Evolutionary conservation across 1,140 invertebrate species (phyloP).

Genomic region (Catajapyx aquilonaris): DNA sequence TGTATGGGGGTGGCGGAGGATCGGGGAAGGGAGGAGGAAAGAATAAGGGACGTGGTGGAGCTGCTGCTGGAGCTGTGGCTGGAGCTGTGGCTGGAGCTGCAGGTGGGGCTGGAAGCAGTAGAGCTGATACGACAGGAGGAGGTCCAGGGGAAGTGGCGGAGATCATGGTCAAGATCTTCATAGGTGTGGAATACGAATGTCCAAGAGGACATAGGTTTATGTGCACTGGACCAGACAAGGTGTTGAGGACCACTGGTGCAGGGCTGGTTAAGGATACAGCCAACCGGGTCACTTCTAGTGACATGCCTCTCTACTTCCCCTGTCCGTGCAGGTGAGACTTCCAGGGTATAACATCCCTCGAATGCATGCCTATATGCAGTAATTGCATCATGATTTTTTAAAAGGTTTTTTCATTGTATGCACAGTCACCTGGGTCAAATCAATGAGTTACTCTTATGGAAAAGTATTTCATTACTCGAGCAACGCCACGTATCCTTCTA

Average conservation of each 20-base stretch:
- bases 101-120: too few species aligned
- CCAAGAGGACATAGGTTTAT: slow-evolving; percentile 87
- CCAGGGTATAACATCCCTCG: background rate
- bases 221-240: slow-evolving; percentile 67
- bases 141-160: slow-evolving; percentile 21
- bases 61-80: too few species aligned
- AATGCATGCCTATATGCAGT: background rate
- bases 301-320: slow-evolving; percentile 78
- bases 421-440: background rate
- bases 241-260: slow-evolving; percentile 49
- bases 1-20: background rate
- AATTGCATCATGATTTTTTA: background rate
- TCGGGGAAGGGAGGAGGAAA: background rate
- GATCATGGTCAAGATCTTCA: slow-evolving; percentile 79
- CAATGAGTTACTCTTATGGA: background rate
- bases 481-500: slow-evolving; percentile 1
- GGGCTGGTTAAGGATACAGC: slow-evolving; percentile 67
- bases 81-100: too few species aligned
- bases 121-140: background rate
- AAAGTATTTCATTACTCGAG: background rate
- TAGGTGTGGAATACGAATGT: slow-evolving; percentile 95
- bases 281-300: slow-evolving; percentile 52
- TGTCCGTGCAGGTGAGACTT: slow-evolving; percentile 67
- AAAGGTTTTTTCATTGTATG: background rate
- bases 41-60: background rate